Base-by-base conservation (phyloP, 2,797 vertebrate genomes). In the Eremophila alpestris region DNA sequence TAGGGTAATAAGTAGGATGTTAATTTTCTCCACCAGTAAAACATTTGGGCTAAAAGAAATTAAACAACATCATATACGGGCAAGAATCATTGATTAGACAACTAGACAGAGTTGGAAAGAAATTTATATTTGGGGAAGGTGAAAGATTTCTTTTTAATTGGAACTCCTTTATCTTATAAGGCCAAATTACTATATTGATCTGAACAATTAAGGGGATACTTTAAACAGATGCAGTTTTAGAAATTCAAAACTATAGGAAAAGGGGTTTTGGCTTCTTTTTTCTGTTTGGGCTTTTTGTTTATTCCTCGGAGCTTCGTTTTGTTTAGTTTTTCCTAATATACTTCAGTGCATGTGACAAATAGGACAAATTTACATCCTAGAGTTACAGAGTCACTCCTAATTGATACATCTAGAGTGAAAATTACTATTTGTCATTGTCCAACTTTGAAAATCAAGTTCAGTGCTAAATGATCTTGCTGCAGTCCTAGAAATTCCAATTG, bases 241-340 rank as follows among this genome's bases (percentile, higher is more conserved):
- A 68, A 64, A 63, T 73, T 59, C 29, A 65, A 30, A 83, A 52
- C 14, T 30, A 22, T 18, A 40, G 1, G 11, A 32, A 40, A 87
- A 49, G 10, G 0, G 0, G 4, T 51, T 21, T 32, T n/a, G 7
- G 1, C 5, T 30, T 55, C 1, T n/a, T 56, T 91, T 49, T 34
- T 45, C 41, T 65, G 8, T 46, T 55, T 26, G 11, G 8, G 2
- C 10, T 73, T 84, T 41, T 64, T 45, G 3, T 49, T 54, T 27
- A 9, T 64, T 63, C 43, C 11, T 40, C 59, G 15, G 19, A 38
- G 2, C 13, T 80, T 74, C 23, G 7, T 17, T 60, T 41, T 36
- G 1, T n/a, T 60, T 54, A n/a, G 1, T 21, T 68, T 78, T 59
- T 65, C 18, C 5, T 75, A n/a, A 23, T 27, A 40, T n/a, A 21